Conservation (phyloP, 2,113 vertebrate genomes). For the Crocuta crocuta region DNA sequence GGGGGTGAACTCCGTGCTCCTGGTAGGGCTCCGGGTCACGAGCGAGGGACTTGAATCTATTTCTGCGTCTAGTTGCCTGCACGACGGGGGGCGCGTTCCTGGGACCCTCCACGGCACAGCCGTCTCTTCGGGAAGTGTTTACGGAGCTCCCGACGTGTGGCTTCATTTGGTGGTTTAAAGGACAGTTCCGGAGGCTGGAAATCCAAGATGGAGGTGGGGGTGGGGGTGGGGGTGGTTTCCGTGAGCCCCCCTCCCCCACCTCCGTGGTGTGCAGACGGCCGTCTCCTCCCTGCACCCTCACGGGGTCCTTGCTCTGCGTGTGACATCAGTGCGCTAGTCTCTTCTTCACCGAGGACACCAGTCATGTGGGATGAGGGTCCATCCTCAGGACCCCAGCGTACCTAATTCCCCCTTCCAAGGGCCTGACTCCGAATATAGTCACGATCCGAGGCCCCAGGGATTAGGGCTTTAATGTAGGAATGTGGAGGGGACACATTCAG, state of each 20-base stretch:
- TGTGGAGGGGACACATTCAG: too few species aligned
- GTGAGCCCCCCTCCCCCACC: background rate
- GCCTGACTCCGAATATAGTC: background rate
- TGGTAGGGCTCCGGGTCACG: background rate
- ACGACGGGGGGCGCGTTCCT: background rate
- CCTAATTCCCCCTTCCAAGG: background rate
- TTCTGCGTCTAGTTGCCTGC: background rate
- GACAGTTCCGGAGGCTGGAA: background rate
- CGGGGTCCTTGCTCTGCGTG: fast-evolving
- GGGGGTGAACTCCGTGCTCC: background rate
- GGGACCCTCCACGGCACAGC: background rate
- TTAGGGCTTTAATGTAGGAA: background rate
- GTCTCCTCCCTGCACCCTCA: background rate
- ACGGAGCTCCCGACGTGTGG: background rate
- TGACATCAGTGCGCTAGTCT: too few species aligned
- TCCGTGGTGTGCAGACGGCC: background rate
- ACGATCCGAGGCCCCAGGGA: background rate
- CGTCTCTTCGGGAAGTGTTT: background rate
- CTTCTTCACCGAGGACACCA: background rate
- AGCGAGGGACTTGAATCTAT: background rate
- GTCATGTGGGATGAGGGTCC: background rate
- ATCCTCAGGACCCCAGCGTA: background rate
- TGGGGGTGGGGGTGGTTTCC: background rate
- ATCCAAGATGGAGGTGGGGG: background rate
- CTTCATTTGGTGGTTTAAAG: fast-evolving